phyloP scores from a whole-genome alignment of 2,113 vertebrate species.

The Lipotes vexillifer region DNA sequence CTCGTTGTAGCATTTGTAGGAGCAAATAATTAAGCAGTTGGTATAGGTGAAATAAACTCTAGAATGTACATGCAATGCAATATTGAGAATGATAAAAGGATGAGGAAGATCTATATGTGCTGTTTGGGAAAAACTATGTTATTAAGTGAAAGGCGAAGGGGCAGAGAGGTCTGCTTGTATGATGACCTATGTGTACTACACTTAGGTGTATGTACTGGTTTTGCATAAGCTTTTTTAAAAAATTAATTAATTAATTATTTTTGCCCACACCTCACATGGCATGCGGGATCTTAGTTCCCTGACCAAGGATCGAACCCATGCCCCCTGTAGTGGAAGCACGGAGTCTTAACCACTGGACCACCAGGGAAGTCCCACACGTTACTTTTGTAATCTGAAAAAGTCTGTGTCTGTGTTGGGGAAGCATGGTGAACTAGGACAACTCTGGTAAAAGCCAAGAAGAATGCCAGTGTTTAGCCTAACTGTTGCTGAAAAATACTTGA shows the following conservation, averaged over 20 bases:
- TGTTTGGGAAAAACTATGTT: not conserved
- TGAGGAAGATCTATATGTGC: not conserved
- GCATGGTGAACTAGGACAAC: not conserved
- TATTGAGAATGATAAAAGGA: not conserved
- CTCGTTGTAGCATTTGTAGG: not conserved
- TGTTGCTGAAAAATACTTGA: not conserved
- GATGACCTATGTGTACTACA: not conserved
- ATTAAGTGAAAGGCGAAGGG: not conserved
- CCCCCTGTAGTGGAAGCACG: not conserved
- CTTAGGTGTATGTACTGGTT: not conserved
- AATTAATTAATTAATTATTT: not conserved
- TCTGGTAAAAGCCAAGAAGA: not conserved
- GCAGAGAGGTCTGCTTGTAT: not conserved
- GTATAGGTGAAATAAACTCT: not conserved
- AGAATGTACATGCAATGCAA: not conserved
- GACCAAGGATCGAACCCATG: not conserved
- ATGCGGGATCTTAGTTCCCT: not conserved
- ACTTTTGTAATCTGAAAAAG: not conserved
- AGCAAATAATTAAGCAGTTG: not conserved
- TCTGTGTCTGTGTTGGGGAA: not conserved
- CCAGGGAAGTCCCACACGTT: not conserved
- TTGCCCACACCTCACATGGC: not conserved
- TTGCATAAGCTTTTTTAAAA: not conserved
- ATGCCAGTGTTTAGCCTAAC: not conserved
- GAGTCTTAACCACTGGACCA: not conserved